These are phyloP conservation scores for Holcopasites calliopsidis DNA, from an alignment of 1,140 invertebrate species.

Conservation along the genomic window DNA sequence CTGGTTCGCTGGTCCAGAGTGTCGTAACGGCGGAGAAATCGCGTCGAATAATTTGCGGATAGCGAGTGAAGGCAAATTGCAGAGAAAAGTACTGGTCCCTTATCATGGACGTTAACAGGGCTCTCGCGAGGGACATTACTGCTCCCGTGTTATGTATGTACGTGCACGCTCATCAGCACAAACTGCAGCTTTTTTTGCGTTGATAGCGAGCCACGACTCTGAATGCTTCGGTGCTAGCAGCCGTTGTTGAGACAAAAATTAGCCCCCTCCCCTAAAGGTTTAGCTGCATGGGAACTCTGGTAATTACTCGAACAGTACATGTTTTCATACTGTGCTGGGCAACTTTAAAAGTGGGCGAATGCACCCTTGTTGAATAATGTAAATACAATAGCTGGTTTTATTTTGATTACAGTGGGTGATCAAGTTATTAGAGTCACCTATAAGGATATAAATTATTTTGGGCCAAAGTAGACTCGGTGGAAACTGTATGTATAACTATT, in stretches of 20 bases:
- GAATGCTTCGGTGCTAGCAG: not conserved
- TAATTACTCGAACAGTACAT: no score
- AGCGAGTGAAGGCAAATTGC: slow-evolving; percentile 46
- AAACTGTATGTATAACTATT: no score
- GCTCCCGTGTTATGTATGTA: slow-evolving; percentile 31
- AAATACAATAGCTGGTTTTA: no score
- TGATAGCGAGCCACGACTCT: slow-evolving; percentile 18
- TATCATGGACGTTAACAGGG: slow-evolving; percentile 37
- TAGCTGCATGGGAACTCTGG: no score
- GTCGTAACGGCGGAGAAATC: not conserved
- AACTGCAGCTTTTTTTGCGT: slow-evolving; percentile 30
- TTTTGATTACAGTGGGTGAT: no score
- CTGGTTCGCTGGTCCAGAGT: not conserved
- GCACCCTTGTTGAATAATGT: no score
- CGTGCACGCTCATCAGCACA: slow-evolving; percentile 15
- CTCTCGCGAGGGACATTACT: slow-evolving; percentile 40
- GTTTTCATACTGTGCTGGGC: no score
- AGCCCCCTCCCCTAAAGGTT: not conserved
- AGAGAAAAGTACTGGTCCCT: slow-evolving; percentile 42
- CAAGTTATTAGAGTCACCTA: no score
- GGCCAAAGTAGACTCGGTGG: no score
- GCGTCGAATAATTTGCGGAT: slow-evolving; percentile 15
- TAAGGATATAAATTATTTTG: no score
- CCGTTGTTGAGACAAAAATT: not conserved
- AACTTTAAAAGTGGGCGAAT: no score